A percentile compares a stretch with the other conserved stretches of the same genome.
Conservation (phyloP, 2,113 vertebrate species). For the Trichomycterus rosablanca region DNA sequence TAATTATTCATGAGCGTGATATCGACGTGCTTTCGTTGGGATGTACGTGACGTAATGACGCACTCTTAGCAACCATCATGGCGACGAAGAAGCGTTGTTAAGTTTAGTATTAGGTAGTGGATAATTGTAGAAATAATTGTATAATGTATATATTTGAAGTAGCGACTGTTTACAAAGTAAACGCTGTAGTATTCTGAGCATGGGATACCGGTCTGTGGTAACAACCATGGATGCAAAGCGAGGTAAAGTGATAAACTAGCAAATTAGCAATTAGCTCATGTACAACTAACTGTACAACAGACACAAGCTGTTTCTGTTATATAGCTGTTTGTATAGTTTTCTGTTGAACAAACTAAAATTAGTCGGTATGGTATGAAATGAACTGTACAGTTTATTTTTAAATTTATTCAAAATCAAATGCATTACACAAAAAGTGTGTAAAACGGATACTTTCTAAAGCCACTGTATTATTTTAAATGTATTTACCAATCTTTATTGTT, state of each 20-base stretch:
- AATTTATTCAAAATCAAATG: too few relatives aligned
- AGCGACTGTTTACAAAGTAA: neutral
- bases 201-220: constrained; percentile 35
- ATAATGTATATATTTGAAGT: neutral
- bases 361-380: too few relatives aligned
- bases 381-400: too few relatives aligned
- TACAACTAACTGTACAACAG: too few relatives aligned
- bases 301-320: too few relatives aligned
- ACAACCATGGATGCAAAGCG: constrained; percentile 35
- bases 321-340: too few relatives aligned
- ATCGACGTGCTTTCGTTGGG: neutral
- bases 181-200: constrained; percentile 24
- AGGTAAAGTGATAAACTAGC: constrained; percentile 22
- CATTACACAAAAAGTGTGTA: too few relatives aligned
- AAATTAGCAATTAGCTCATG: constrained; percentile 1
- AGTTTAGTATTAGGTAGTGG: constrained; percentile 9
- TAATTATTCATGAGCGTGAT: constrained; percentile 15
- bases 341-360: too few relatives aligned
- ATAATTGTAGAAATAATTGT: neutral
- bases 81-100: constrained; percentile 59
- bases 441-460: too few relatives aligned
- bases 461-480: too few relatives aligned
- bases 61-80: constrained; percentile 70
- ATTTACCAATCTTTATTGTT: too few relatives aligned
- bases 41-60: constrained; percentile 55